Evolutionary conservation across 2,113 vertebrate genomes (phyloP), one percentile per base, ranked within the genome.

Genomic region (Saccopteryx bilineata): DNA sequence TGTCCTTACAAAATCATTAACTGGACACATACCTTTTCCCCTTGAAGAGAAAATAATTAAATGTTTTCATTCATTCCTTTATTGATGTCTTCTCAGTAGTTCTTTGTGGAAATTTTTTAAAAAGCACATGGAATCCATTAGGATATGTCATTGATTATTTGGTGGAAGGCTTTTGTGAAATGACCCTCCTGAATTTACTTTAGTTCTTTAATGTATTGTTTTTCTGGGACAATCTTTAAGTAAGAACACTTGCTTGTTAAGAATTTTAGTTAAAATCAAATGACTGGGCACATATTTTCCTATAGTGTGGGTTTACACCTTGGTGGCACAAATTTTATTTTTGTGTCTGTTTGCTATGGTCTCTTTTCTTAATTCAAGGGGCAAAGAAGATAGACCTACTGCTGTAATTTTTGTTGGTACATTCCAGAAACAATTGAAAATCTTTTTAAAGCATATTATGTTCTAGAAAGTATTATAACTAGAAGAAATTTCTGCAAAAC

Each of bases 351-450:
- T 63, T 88, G 21, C n/a, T 72, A 11, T n/a, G 63, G 15, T 76
- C 39, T 74, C 50, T 94, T 94, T 81, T n/a, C 28, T 79, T 88
- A 26, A 2, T 83, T 72, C 86, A n/a, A 72, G 46, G 33, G 23
- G 0, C 58, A 58, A 9, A 86, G 26, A 58, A 83, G 74, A 75
- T 50, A 93, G 60, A 15, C 9, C 33, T 74, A 9, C 9, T 93
- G 56, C 63, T 93, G 0, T 74, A 50, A 58, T 80, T 95, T 87
- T 87, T 2, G 11, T 69, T 82, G 68, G 31, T 48, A 39, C 31
- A 26, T 96, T 94, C 75, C 54, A 91, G 76, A 92, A 52, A 94
- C 11, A 68, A 13, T 31, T 78, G 28, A 86, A 88, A 83, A 63
- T 86, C 7, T 86, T 76, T 82, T 80, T 33, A 76, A 46, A 88